These are phyloP conservation scores for Pampusana beccarii DNA, from an alignment of 2,113 vertebrate genomes.

Conservation along the genomic window DNA sequence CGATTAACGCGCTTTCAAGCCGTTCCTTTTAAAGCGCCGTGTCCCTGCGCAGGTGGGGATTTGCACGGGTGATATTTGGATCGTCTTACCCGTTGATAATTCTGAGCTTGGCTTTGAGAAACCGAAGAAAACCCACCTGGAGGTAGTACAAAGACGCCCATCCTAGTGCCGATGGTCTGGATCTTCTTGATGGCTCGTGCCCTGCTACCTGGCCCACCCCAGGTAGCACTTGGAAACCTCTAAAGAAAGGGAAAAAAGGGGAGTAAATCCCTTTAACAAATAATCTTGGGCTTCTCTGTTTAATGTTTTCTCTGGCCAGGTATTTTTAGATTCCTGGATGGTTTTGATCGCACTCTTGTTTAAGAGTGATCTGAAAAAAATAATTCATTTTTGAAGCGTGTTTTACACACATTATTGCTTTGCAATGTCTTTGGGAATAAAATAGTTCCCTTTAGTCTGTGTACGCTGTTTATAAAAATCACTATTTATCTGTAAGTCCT, in stretches of 20 bases:
- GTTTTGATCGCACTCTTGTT: background rate
- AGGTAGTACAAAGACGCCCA: background rate
- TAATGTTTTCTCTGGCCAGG: background rate
- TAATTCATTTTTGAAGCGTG: background rate
- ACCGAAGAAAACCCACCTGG: rapidly evolving
- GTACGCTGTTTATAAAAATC: background rate
- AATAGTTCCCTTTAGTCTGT: background rate
- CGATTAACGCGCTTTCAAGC: background rate
- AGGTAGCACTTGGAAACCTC: background rate
- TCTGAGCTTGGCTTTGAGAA: background rate
- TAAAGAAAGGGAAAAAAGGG: background rate
- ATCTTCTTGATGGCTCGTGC: background rate
- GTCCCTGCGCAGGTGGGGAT: background rate
- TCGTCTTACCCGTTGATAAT: rapidly evolving
- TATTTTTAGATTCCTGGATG: background rate
- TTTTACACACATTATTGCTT: background rate
- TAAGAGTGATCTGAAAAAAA: background rate
- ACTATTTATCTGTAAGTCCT: background rate
- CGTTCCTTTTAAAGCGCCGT: background rate
- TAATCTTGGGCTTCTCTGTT: background rate
- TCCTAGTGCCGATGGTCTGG: background rate
- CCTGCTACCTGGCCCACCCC: background rate
- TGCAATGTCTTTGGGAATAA: background rate
- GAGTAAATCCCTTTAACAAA: background rate
- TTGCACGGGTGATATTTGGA: background rate